phyloP scores from a whole-genome alignment of 2,888 invertebrate genomes.

The Drosophila ochracea region DNA sequence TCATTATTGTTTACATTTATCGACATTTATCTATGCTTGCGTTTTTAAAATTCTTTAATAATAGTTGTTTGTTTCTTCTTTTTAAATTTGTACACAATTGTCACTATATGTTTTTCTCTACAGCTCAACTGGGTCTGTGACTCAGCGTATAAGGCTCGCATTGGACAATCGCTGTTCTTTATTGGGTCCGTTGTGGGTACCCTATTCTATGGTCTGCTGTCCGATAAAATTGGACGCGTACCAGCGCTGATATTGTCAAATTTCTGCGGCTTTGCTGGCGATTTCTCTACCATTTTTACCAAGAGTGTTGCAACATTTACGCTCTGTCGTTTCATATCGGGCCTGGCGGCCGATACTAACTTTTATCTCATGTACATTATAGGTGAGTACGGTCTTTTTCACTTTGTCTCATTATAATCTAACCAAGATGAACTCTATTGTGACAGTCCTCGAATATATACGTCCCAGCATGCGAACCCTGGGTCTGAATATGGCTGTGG shows the following conservation, averaged over 20 bases:
- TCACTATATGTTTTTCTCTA: conserved; percentile 1
- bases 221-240: conserved; percentile 87
- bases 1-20: neutral
- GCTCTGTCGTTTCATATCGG: conserved; percentile 87
- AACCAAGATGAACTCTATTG: neutral
- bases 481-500: conserved; percentile 87
- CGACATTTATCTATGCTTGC: neutral
- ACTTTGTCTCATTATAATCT: neutral
- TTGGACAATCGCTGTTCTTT: conserved; percentile 88
- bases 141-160: conserved; percentile 87
- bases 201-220: conserved; percentile 86
- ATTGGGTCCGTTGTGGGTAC: conserved; percentile 88
- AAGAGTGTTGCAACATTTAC: conserved; percentile 86
- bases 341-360: conserved; percentile 87
- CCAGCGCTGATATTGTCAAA: conserved; percentile 87
- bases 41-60: neutral
- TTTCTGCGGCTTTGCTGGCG: conserved; percentile 86
- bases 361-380: conserved; percentile 88
- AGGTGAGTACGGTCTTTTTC: conserved; percentile 82
- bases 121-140: conserved; percentile 88
- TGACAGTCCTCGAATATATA: conserved; percentile 87
- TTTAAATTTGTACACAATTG: neutral
- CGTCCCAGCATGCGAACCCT: conserved; percentile 87
- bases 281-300: conserved; percentile 86
- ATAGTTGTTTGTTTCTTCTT: neutral